Evolutionary conservation across 2,888 invertebrate species (phyloP).

Genomic region (Caenorhabditis becei): DNA sequence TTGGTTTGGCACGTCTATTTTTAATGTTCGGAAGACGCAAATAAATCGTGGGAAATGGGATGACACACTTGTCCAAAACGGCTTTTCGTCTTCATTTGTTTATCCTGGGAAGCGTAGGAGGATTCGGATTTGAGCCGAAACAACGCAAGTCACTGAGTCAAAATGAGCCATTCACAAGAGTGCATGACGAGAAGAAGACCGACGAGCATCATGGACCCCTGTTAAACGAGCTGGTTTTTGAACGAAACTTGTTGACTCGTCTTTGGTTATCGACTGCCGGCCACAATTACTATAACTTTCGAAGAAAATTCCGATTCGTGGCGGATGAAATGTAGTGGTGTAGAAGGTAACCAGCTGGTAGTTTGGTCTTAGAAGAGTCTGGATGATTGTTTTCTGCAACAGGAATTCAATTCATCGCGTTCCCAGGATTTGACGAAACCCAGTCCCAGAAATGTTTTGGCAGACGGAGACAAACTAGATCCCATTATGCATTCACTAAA

Average conservation of each 20-base stretch:
- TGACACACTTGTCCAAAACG: conserved; percentile 47
- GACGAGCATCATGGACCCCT: not conserved
- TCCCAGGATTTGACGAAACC: not conserved
- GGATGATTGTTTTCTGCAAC: conserved; percentile 16
- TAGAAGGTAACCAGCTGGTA: not conserved
- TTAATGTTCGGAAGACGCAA: conserved; percentile 50
- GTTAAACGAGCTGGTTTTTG: conserved; percentile 18
- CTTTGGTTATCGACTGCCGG: not conserved
- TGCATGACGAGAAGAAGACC: conserved; percentile 38
- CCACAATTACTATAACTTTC: too few relatives aligned
- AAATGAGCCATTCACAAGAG: conserved; percentile 28
- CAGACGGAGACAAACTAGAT: conserved; percentile 19
- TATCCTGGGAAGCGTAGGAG: conserved; percentile 38
- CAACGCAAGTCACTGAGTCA: conserved; percentile 23
- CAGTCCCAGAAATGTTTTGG: conserved; percentile 23
- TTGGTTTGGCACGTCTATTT: conserved; percentile 40
- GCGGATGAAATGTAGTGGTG: not conserved
- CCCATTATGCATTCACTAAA: conserved; percentile 43
- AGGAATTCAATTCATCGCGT: not conserved
- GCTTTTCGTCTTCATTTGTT: conserved; percentile 27
- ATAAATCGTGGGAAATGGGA: conserved; percentile 47
- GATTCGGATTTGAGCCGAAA: conserved; percentile 34
- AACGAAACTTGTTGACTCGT: not conserved
- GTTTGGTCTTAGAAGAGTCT: conserved; percentile 1
- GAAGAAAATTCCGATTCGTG: not conserved